Percentiles rank a stretch among this genome's conserved stretches.
Conservation (phyloP, 2,113 vertebrate genomes). For the Rana temporaria region DNA sequence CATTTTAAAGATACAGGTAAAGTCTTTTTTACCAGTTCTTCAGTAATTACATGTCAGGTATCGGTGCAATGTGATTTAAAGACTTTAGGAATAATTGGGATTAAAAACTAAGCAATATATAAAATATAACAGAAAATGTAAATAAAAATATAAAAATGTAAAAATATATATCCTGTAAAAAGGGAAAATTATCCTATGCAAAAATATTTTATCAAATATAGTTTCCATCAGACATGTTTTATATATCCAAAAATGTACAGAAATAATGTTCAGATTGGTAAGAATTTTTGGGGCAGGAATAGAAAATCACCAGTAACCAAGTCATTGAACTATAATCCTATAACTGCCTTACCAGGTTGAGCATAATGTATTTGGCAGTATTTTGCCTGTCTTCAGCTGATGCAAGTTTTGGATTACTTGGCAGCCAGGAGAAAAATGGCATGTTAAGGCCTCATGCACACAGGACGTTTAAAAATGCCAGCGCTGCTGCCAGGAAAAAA, state of each 20-base stretch:
- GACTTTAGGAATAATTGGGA: not conserved
- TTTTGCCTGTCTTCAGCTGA: not conserved
- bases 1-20: too few species aligned
- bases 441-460: too few species aligned
- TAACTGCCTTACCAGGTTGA: not conserved
- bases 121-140: not conserved
- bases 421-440: too few species aligned
- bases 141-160: not conserved
- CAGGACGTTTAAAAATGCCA: too few species aligned
- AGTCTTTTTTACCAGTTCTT: too few species aligned
- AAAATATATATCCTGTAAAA: not conserved
- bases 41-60: too few species aligned
- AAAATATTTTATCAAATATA: not conserved
- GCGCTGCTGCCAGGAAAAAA: too few species aligned
- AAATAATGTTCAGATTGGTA: not conserved
- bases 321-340: not conserved
- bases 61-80: too few species aligned
- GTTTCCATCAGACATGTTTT: not conserved
- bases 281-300: not conserved
- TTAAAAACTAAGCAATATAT: not conserved
- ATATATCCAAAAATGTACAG: not conserved
- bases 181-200: not conserved
- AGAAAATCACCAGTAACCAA: not conserved
- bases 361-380: not conserved
- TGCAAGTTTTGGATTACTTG: not conserved